Evolutionary conservation across 2,888 invertebrate genomes (phyloP), one percentile per base, ranked within the genome.

Genomic region (Eilema depressum): DNA sequence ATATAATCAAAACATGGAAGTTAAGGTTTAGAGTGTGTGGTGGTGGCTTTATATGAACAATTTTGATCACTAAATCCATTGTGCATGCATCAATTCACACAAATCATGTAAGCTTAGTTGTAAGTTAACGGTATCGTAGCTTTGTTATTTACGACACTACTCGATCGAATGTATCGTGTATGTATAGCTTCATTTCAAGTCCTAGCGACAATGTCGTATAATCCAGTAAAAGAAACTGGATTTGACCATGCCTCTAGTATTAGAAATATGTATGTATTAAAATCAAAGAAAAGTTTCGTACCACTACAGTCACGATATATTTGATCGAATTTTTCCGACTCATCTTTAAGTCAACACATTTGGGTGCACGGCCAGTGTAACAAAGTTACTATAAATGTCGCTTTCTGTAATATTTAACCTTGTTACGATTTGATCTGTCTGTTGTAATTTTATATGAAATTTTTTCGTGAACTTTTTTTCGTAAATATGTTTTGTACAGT

Each of bases 11-110:
- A 89, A 90, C 85, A 91, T 90, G 94, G 94, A 95, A 94, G 94
- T 93, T 83, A 91, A 92, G 95, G 94, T 95, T 92, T 92, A 94
- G 95, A 95, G 95, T 95, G 95, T 95, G 95, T 95, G 95, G 95
- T 95, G 95, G 94, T 94, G 94, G 94, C 94, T 94, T 93, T 90
- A 91, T 88, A 89, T 86, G 89, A 91, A 85, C 85, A 88, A 83
- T 85, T 87, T 86, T 87, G 87, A 85, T 92, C 93, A 93, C 93
- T 88, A 86, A 90, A 91, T 93, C 93, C 93, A 95, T 73, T 95
- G 90, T 95, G 94, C 95, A 95, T 95, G 94, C 93, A 90, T 92
- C 89, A 91, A 89, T 91, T 92, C 90, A 91, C 93, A 92, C 92
- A 90, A 89, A 85, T 87, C 89, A 89, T 91, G 87, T 91, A 89